phyloP scores from a whole-genome alignment of 1,140 invertebrate genomes.

The Semibalanus balanoides region DNA sequence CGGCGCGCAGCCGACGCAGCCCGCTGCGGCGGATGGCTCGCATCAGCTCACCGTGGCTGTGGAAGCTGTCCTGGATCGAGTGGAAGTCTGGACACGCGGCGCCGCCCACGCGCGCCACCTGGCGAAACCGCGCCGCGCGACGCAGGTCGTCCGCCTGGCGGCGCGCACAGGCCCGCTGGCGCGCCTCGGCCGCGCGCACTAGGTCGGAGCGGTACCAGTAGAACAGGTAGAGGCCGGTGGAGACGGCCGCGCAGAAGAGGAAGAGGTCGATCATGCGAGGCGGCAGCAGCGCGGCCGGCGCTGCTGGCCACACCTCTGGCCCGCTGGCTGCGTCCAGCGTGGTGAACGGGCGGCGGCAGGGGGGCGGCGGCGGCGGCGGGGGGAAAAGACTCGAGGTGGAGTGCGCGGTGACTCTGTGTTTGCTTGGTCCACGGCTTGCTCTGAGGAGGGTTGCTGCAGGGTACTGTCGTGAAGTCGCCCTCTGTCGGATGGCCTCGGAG shows the following conservation, averaged over 20 bases:
- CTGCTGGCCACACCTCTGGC: too few relatives aligned
- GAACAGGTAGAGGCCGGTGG: neutral
- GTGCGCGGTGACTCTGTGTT: too few relatives aligned
- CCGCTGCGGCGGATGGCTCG: conserved; percentile 28
- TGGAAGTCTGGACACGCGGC: neutral
- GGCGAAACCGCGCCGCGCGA: neutral
- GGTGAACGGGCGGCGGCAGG: too few relatives aligned
- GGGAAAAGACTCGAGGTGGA: too few relatives aligned
- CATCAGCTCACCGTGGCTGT: conserved; percentile 28
- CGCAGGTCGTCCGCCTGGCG: neutral
- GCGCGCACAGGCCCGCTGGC: neutral
- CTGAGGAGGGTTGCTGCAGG: too few relatives aligned
- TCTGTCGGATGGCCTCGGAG: too few relatives aligned
- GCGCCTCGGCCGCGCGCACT: neutral
- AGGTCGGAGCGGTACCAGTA: neutral
- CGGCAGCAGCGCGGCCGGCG: too few relatives aligned
- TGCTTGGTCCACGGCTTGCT: too few relatives aligned
- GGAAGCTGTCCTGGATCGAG: conserved; percentile 23
- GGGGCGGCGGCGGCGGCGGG: too few relatives aligned
- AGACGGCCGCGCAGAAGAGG: neutral
- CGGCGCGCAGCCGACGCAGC: conserved; percentile 26
- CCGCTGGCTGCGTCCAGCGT: too few relatives aligned
- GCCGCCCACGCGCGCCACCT: neutral
- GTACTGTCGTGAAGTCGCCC: too few relatives aligned
- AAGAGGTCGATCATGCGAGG: neutral